Conservation (phyloP, 2,113 vertebrate genomes). For the Callocephalon fimbriatum region DNA sequence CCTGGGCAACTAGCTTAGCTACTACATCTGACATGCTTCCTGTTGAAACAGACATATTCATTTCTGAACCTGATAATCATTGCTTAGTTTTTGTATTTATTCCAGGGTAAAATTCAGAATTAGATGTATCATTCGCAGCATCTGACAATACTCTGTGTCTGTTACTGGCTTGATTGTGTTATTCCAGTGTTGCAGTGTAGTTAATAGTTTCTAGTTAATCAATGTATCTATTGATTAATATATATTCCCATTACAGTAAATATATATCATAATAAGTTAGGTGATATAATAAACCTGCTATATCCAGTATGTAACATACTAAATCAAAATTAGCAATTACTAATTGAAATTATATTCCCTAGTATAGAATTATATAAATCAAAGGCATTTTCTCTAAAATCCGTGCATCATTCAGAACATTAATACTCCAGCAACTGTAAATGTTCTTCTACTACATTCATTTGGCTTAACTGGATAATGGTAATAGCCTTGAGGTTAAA, state of each 20-base stretch:
- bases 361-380: slow-evolving; percentile 54
- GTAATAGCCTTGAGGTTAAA: slow-evolving; percentile 34
- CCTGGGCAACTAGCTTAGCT: slow-evolving; percentile 4
- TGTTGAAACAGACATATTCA: slow-evolving; percentile 18
- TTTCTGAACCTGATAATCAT: slow-evolving; percentile 32
- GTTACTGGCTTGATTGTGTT: not conserved
- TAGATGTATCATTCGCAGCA: not conserved
- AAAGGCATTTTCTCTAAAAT: slow-evolving; percentile 47
- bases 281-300: slow-evolving; percentile 47
- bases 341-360: slow-evolving; percentile 66
- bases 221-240: slow-evolving; percentile 55
- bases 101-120: slow-evolving; percentile 24
- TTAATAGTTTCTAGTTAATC: slow-evolving; percentile 34
- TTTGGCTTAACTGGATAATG: slow-evolving; percentile 42
- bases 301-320: slow-evolving; percentile 12
- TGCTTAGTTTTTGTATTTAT: slow-evolving; percentile 11
- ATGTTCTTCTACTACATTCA: slow-evolving; percentile 45
- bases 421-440: slow-evolving; percentile 52
- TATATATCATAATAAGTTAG: slow-evolving; percentile 58
- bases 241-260: slow-evolving; percentile 38
- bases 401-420: slow-evolving; percentile 50
- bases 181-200: not conserved
- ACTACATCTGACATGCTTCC: not conserved
- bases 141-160: not conserved
- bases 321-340: slow-evolving; percentile 66